Conservation (phyloP, 1,140 invertebrate species). For the Spodoptera litura region DNA sequence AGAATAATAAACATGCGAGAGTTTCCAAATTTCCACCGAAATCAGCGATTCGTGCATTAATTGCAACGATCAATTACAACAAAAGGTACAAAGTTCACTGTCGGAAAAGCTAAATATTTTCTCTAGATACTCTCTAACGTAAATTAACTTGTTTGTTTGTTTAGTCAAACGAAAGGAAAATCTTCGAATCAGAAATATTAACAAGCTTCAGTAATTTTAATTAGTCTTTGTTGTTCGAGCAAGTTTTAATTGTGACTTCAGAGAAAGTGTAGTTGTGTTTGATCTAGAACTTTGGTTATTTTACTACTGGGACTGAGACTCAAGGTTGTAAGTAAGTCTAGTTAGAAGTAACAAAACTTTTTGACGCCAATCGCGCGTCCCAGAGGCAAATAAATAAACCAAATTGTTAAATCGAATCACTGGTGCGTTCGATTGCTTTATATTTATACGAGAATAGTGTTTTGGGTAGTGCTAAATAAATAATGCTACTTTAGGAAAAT, state of each 20-base stretch:
- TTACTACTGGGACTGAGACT: slow-evolving; percentile 16
- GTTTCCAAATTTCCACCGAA: slow-evolving; percentile 16
- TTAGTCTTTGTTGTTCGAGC: slow-evolving; percentile 12
- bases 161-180: slow-evolving; percentile 26
- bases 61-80: slow-evolving; percentile 14
- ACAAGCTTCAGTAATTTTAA: slow-evolving; percentile 35
- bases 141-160: slow-evolving; percentile 6
- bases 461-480: no score
- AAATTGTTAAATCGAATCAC: slow-evolving; percentile 11
- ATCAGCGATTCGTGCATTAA: slow-evolving; percentile 1
- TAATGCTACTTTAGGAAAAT: no score
- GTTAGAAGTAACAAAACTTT: slow-evolving; percentile 22
- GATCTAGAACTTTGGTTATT: slow-evolving; percentile 3
- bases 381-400: slow-evolving; percentile 26
- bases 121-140: neutral
- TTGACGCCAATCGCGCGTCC: slow-evolving; percentile 2
- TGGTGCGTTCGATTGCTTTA: slow-evolving; percentile 3
- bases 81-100: slow-evolving; percentile 8
- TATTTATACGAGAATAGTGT: no score
- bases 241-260: slow-evolving; percentile 26
- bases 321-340: slow-evolving; percentile 11
- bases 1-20: slow-evolving; percentile 8
- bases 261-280: slow-evolving; percentile 16
- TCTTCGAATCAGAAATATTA: slow-evolving; percentile 8
- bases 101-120: slow-evolving; percentile 13